Base-by-base conservation (phyloP, 92 coral and sea anemone genomes). In the Heliopora coerulea region DNA sequence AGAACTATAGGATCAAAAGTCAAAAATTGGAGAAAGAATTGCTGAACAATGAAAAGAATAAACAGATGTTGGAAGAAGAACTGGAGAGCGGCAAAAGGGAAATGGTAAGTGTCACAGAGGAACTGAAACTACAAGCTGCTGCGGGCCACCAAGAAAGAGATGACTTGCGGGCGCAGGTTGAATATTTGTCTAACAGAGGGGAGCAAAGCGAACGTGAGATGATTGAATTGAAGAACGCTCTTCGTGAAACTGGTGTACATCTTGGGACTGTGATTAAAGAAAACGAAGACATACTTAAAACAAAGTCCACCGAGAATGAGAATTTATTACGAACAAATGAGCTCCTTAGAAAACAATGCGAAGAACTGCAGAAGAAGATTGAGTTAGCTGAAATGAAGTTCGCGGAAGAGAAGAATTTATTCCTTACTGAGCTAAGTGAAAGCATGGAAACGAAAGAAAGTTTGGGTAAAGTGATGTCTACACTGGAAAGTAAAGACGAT, bases 161-260 rank as follows among this genome's bases (percentile, higher is more conserved):
- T 44, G 87, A 83, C 29, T 70, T 89, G 82, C 86, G 84, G 65
- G 83, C 91, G 2, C 86, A 91, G 84, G 14, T 88, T 25, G 33
- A 87, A 17, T 60, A 76, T 48, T 54, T 83, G 42, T 85, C 89
- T 52, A 80, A 78, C 66, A 88, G 73, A 54, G 82, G 83, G 34
- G 86, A 80, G 20, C 81, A 83, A n/a, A 68, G 88, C 59, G 23
- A 74, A 24, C 49, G 86, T 39, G 88, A 86, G 52, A 30, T 79
- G 49, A 87, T 78, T 41, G 84, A 84, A 25, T 63, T 88, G 56
- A 85, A 82, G 59, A 85, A 88, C 87, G 96, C 48, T 30, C 9
- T 44, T 15, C 31, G 23, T 23, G 25, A n/a, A 25, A 42, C 34
- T 20, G 60, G 26, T 24, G 39, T 0, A 27, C 21, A 14, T 13